phyloP scores from a whole-genome alignment of 2,888 invertebrate species.

The Plusia festucae region DNA sequence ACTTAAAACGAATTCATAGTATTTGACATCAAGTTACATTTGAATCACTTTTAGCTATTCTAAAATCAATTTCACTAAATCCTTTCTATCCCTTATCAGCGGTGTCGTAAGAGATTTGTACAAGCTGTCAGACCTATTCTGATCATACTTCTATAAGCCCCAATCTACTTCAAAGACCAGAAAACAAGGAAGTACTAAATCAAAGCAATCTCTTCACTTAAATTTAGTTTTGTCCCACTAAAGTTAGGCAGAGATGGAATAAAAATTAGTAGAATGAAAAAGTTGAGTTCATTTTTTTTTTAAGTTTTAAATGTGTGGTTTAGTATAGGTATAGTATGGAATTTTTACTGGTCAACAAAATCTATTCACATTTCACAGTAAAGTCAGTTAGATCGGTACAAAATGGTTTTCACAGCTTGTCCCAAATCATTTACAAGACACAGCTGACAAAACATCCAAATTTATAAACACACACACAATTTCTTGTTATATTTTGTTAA shows the following conservation, averaged over 20 bases:
- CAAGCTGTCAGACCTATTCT: conserved; percentile 22
- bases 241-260: too few relatives aligned
- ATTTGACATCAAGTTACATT: background rate
- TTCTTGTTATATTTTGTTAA: conserved; percentile 37
- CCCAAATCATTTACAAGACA: conserved; percentile 25
- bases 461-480: conserved; percentile 50
- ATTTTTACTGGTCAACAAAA: conserved; percentile 7
- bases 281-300: too few relatives aligned
- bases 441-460: conserved; percentile 41
- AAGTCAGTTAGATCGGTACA: background rate
- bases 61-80: conserved; percentile 59
- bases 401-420: conserved; percentile 23
- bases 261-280: background rate
- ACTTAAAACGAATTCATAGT: conserved; percentile 5
- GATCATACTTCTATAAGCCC: background rate
- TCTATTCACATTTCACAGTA: conserved; percentile 2
- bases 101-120: conserved; percentile 18
- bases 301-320: too few relatives aligned
- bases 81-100: conserved; percentile 29
- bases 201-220: too few relatives aligned
- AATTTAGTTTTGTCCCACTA: too few relatives aligned
- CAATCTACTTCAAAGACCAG: background rate
- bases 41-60: conserved; percentile 37
- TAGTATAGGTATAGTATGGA: too few relatives aligned
- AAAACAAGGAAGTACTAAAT: too few relatives aligned